These are phyloP conservation scores for Xiphorhynchus erythropygius DNA, from an alignment of 2,797 vertebrate genomes.

Conservation along the genomic window DNA sequence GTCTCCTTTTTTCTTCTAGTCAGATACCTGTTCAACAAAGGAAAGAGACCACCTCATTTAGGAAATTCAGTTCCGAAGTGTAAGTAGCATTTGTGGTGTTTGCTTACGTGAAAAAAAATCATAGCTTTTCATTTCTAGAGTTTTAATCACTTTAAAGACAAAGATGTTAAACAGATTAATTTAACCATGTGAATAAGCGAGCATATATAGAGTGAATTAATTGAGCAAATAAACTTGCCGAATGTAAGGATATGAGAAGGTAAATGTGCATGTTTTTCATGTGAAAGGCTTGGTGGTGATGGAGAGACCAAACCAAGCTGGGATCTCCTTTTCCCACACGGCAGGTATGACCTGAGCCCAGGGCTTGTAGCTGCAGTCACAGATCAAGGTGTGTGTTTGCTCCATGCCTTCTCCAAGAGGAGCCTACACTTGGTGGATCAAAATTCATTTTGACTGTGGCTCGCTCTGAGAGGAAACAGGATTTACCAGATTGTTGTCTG, in stretches of 20 bases:
- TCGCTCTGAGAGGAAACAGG: constrained; percentile 56
- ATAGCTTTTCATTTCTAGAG: not conserved
- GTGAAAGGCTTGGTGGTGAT: not conserved
- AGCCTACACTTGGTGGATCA: constrained; percentile 28
- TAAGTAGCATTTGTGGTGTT: not conserved
- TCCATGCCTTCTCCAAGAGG: not conserved
- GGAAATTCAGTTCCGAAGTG: not conserved
- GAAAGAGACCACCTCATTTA: not conserved
- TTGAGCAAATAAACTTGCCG: not conserved
- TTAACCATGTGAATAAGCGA: not conserved
- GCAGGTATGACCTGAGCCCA: not conserved
- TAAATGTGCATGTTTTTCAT: not conserved
- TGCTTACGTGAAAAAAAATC: not conserved
- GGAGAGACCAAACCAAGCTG: not conserved
- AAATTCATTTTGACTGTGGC: constrained; percentile 17
- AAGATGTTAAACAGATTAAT: not conserved
- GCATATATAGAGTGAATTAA: not conserved
- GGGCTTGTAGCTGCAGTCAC: not conserved
- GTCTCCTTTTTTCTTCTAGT: not conserved
- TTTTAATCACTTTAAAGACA: not conserved
- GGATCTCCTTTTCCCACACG: not conserved
- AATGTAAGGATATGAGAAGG: not conserved
- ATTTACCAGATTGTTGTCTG: constrained; percentile 41
- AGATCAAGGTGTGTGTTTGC: constrained; percentile 37
- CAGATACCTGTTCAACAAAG: not conserved